Evolutionary conservation across 2,888 invertebrate species (phyloP), one percentile per base, ranked within the genome.

Genomic region (Nemurella pictetii): DNA sequence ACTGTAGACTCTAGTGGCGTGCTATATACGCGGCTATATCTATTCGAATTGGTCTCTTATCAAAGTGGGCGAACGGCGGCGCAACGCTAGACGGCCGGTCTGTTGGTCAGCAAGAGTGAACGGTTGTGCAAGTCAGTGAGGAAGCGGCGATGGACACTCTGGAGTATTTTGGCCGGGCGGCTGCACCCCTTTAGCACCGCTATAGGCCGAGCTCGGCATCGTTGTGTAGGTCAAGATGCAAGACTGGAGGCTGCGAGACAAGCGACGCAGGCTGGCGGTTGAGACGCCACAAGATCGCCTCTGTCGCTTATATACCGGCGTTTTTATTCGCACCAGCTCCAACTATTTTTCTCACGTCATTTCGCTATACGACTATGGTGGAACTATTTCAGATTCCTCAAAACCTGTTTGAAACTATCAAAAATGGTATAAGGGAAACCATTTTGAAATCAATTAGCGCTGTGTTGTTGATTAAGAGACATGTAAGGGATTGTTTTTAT

Each of bases 191-290:
- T 35, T 12, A 35, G 5, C 35, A 35, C 4, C 35, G 5, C 4
- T 55, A 20, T 55, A 1, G 55, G 2, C 55, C 15, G 55, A 55
- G 12, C 9, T 12, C 55, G 55, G 55, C 55, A 20, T 55, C 83
- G 35, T 73, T 30, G 81, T 83, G 75, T 35, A 20, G 80, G 74
- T 30, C 9, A 30, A 27, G 85, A 15, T n/a, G 30, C 27, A 27
- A 28, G 36, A 32, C 80, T 20, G 86, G 78, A 5, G 85, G 77
- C n/a, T 55, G 77, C 26, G n/a, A n/a, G n/a, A n/a, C n/a, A n/a
- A n/a, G n/a, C n/a, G n/a, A n/a, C n/a, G n/a, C n/a, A n/a, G n/a
- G n/a, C n/a, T n/a, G n/a, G n/a, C n/a, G n/a, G n/a, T n/a, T n/a
- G n/a, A n/a, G n/a, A n/a, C n/a, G n/a, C n/a, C n/a, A n/a, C n/a